Conservation (phyloP, 2,113 vertebrate genomes). For the Ophiodon elongatus region DNA sequence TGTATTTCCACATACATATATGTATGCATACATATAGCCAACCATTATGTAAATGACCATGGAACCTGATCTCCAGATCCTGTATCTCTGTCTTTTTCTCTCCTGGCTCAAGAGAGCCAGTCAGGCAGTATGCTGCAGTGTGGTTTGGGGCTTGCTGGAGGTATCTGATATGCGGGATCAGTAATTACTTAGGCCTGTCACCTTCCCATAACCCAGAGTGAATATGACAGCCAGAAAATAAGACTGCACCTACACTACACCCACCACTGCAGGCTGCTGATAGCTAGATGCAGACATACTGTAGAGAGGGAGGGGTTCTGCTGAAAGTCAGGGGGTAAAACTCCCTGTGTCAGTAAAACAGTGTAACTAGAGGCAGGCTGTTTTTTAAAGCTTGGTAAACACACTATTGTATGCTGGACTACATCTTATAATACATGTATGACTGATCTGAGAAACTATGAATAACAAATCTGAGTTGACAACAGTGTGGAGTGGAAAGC, state of each 20-base stretch:
- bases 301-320: conserved; percentile 18
- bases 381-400: conserved; percentile 39
- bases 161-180: conserved; percentile 72
- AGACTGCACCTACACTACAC: conserved; percentile 72
- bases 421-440: conserved; percentile 24
- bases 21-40: conserved; percentile 1
- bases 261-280: conserved; percentile 71
- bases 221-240: conserved; percentile 82
- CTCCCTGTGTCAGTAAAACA: conserved; percentile 40
- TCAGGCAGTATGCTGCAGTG: conserved; percentile 49
- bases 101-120: conserved; percentile 31
- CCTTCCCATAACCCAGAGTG: conserved; percentile 71
- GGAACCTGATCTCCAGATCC: conserved; percentile 4
- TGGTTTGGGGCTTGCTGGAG: conserved; percentile 42
- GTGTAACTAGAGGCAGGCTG: conserved; percentile 37
- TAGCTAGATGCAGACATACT: conserved; percentile 59
- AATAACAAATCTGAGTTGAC: conserved; percentile 8
- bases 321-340: conserved; percentile 26
- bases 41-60: conserved; percentile 12
- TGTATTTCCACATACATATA: neutral
- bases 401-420: conserved; percentile 16
- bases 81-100: conserved; percentile 1
- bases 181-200: conserved; percentile 78
- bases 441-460: neutral
- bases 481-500: conserved; percentile 15